These are phyloP conservation scores for Mionectes olivaceus DNA, from an alignment of 2,797 vertebrate genomes.

Conservation along the genomic window DNA sequence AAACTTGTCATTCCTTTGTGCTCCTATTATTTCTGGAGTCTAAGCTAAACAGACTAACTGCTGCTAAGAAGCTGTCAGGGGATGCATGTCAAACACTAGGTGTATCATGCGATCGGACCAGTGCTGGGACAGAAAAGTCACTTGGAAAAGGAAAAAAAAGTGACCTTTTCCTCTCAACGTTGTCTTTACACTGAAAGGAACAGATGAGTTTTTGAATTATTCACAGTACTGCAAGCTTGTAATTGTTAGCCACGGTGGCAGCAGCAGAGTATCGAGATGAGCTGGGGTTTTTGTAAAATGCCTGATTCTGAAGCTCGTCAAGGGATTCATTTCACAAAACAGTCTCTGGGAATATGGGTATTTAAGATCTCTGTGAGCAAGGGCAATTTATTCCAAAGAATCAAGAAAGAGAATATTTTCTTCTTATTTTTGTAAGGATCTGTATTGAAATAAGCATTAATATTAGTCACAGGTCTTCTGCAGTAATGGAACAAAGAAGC, in stretches of 20 bases:
- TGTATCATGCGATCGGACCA: slow-evolving; percentile 75
- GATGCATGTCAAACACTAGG: slow-evolving; percentile 71
- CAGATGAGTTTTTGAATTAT: slow-evolving; percentile 91
- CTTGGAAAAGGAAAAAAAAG: slow-evolving; percentile 67
- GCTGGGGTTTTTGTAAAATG: slow-evolving; percentile 56
- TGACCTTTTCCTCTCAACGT: slow-evolving; percentile 78
- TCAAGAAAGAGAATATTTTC: slow-evolving; percentile 24
- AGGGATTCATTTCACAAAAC: slow-evolving; percentile 65
- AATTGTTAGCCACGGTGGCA: slow-evolving; percentile 83
- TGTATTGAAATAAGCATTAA: slow-evolving; percentile 79
- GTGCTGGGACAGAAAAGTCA: slow-evolving; percentile 76
- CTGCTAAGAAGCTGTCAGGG: slow-evolving; percentile 73
- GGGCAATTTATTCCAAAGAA: slow-evolving; percentile 52
- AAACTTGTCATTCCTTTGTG: slow-evolving; percentile 52
- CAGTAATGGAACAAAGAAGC: slow-evolving; percentile 80
- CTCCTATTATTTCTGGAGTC: slow-evolving; percentile 66
- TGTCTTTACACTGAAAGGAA: slow-evolving; percentile 75
- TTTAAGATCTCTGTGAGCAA: slow-evolving; percentile 59
- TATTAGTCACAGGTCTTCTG: slow-evolving; percentile 77
- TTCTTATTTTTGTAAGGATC: slow-evolving; percentile 71
- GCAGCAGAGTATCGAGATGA: slow-evolving; percentile 70
- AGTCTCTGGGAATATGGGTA: slow-evolving; percentile 59
- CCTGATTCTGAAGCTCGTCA: slow-evolving; percentile 75
- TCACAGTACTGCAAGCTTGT: slow-evolving; percentile 89
- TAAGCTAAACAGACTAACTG: slow-evolving; percentile 72